A percentile compares a stretch with the other conserved stretches of the same genome.
phyloP scores from a whole-genome alignment of 1,140 invertebrate species.

The Neodiprion fabricii region DNA sequence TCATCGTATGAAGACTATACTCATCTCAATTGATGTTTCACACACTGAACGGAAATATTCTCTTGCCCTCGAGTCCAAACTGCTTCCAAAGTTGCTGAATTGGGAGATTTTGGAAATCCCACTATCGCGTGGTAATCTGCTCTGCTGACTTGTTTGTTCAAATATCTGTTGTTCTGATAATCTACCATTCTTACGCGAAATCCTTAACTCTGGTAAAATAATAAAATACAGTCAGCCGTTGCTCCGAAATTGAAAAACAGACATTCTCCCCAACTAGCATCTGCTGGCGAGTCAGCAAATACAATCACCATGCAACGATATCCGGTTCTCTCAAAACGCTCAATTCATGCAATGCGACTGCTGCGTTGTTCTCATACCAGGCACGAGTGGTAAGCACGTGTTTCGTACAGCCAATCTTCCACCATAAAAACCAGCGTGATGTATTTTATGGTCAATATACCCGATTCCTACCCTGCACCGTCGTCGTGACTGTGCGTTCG shows the following conservation, averaged over 20 bases:
- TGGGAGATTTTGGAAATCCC: conserved; percentile 24
- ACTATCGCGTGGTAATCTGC: conserved; percentile 27
- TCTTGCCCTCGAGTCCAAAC: conserved; percentile 25
- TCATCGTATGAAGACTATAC: background rate
- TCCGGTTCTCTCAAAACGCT: too few relatives aligned
- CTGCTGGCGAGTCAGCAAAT: too few relatives aligned
- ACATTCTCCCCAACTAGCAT: too few relatives aligned
- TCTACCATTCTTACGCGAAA: too few relatives aligned
- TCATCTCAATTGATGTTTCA: background rate
- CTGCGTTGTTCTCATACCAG: background rate
- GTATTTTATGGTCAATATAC: conserved; percentile 22
- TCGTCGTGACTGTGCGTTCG: background rate
- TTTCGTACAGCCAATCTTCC: conserved; percentile 37
- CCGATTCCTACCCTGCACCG: background rate
- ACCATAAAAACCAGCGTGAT: conserved; percentile 29
- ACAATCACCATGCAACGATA: too few relatives aligned
- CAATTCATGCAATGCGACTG: too few relatives aligned
- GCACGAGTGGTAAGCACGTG: conserved; percentile 20
- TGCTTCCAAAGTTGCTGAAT: conserved; percentile 16
- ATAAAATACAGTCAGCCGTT: too few relatives aligned
- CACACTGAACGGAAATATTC: conserved; percentile 30
- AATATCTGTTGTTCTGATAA: too few relatives aligned
- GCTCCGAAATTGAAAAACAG: too few relatives aligned
- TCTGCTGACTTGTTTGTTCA: background rate
- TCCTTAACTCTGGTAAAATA: too few relatives aligned